Conservation (phyloP, 2,797 vertebrate species). For the Mus minutoides region DNA sequence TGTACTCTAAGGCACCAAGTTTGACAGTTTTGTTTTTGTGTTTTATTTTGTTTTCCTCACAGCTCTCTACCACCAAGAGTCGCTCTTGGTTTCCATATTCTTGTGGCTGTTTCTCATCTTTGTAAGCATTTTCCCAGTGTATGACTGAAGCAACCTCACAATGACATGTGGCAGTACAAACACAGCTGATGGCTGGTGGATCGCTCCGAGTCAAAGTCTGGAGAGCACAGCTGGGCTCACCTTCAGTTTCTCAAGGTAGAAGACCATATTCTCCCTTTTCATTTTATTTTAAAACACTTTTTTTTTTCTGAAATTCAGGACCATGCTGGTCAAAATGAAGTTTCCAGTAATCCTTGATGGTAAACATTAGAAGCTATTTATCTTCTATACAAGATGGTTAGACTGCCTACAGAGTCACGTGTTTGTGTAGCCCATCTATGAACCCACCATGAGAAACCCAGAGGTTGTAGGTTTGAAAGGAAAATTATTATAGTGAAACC, state of each 20-base stretch:
- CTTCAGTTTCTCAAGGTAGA: background rate
- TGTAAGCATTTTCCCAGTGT: background rate
- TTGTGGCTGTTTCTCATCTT: slow-evolving; percentile 53
- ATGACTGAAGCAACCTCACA: background rate
- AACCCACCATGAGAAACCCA: slow-evolving; percentile 34
- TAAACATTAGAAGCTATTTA: slow-evolving; percentile 3
- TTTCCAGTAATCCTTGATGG: background rate
- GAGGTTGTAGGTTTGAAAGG: slow-evolving; percentile 53
- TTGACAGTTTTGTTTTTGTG: background rate
- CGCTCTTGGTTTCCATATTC: slow-evolving; percentile 45
- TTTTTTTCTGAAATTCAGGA: slow-evolving; percentile 8
- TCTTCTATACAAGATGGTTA: slow-evolving; percentile 27
- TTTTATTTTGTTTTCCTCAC: background rate
- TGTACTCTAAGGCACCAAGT: background rate
- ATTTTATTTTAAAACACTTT: background rate
- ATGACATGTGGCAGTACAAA: background rate
- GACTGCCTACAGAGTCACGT: background rate
- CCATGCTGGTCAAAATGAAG: background rate
- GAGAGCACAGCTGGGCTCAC: background rate
- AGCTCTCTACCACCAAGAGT: background rate
- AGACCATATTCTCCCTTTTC: background rate
- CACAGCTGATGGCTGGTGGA: background rate
- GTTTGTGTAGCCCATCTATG: background rate
- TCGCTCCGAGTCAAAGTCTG: background rate
- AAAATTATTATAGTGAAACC: slow-evolving; percentile 59